Base-by-base conservation (phyloP, 2,113 vertebrate species). In the Corydoras maculifer region DNA sequence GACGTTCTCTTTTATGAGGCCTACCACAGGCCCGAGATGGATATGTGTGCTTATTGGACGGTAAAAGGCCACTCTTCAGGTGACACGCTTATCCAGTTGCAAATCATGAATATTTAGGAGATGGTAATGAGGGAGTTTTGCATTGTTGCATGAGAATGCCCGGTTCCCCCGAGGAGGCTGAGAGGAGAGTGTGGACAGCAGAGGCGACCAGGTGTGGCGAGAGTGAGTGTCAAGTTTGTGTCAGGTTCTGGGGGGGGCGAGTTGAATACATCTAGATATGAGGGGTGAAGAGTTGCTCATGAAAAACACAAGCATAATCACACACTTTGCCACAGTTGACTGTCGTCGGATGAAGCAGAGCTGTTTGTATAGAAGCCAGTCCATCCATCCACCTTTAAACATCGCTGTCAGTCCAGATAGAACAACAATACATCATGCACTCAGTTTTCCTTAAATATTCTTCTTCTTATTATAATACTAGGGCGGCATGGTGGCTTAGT, bases 21-120 rank as follows among this genome's bases (percentile, higher is more conserved):
- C 83, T 91, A 91, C 92, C 90, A 90, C 75, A 62, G 83, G 82
- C 60, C 35, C 10, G 82, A 92, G 94, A 95, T 93, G 92, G 94
- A 94, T 94, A 89, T 90, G 92, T 94, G 90, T 91, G 90, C 87
- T 93, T 94, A 95, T 96, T 95, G 93, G 94, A 94, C 89, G 91
- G 91, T 85, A 94, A 94, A 93, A 94, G 94, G 95, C 92, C 92
- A 91, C 90, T 91, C 91, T 94, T 92, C 84, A 84, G 92, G 92
- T 93, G 93, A 91, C 88, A 91, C 91, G 90, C 90, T 90, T 93
- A 92, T 91, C 88, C 90, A 89, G 90, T 89, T 84, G 90, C 94
- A 92, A 92, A 93, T 97, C 95, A 94, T 98, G 94, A 93, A 98
- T 98, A 97, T 97, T 98, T 96, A 98, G 92, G 83, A 85, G 92